These are phyloP conservation scores for Aphrophora alni DNA, from an alignment of 2,888 invertebrate species.

Conservation along the genomic window DNA sequence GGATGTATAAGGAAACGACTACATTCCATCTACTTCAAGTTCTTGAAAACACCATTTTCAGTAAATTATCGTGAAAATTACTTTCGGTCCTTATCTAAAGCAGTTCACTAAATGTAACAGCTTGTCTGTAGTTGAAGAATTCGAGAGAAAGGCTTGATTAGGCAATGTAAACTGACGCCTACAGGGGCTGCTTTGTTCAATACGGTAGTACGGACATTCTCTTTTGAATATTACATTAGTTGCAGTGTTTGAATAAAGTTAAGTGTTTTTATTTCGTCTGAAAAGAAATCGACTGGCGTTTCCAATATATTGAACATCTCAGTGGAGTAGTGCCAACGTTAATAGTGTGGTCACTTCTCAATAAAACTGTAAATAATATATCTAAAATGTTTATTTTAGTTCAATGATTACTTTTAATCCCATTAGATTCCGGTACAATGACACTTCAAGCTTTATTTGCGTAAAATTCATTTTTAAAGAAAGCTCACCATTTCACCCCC, in stretches of 20 bases:
- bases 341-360: too few relatives aligned
- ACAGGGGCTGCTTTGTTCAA: neutral
- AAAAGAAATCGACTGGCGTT: neutral
- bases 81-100: neutral
- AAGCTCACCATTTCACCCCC: too few relatives aligned
- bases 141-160: neutral
- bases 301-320: neutral
- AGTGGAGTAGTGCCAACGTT: too few relatives aligned
- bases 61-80: neutral
- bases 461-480: too few relatives aligned
- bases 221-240: conserved; percentile 3
- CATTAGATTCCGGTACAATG: too few relatives aligned
- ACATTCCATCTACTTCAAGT: neutral
- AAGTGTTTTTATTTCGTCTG: neutral
- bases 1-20: neutral
- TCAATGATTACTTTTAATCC: too few relatives aligned
- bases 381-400: too few relatives aligned
- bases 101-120: neutral
- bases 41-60: neutral
- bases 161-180: neutral
- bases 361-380: too few relatives aligned
- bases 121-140: neutral
- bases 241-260: neutral
- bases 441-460: too few relatives aligned
- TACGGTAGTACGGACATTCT: neutral